Evolutionary conservation across 1,140 invertebrate genomes (phyloP).

Genomic region (Pogonomyrmex barbatus): DNA sequence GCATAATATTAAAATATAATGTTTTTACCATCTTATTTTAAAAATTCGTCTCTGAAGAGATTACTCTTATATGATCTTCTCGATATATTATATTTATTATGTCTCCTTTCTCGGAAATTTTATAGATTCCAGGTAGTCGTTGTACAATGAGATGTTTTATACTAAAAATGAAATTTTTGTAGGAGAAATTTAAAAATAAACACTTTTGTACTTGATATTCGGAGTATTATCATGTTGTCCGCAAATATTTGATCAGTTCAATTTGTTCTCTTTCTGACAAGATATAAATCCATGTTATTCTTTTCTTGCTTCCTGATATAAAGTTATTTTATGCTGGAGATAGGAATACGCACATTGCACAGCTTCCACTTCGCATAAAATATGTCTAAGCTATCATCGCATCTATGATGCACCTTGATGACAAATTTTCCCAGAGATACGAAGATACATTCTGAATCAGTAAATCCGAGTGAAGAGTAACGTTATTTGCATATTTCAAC

Average conservation of each 20-base stretch:
- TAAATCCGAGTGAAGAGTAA: neutral
- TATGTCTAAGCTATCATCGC: neutral
- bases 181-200: constrained; percentile 16
- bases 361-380: neutral
- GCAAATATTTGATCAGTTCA: constrained; percentile 25
- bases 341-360: neutral
- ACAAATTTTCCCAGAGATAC: neutral
- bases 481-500: neutral
- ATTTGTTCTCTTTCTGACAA: neutral
- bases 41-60: neutral
- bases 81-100: neutral
- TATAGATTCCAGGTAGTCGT: neutral
- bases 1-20: no score
- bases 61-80: neutral
- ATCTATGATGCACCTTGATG: neutral
- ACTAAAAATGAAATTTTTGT: neutral
- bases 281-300: neutral
- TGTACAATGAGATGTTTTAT: neutral
- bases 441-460: neutral
- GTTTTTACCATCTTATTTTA: no score
- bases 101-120: neutral
- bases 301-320: neutral
- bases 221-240: neutral
- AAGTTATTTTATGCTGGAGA: constrained; percentile 3
- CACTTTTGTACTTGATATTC: neutral